phyloP scores from a whole-genome alignment of 1,140 invertebrate genomes.

The Lepidurus packardi region DNA sequence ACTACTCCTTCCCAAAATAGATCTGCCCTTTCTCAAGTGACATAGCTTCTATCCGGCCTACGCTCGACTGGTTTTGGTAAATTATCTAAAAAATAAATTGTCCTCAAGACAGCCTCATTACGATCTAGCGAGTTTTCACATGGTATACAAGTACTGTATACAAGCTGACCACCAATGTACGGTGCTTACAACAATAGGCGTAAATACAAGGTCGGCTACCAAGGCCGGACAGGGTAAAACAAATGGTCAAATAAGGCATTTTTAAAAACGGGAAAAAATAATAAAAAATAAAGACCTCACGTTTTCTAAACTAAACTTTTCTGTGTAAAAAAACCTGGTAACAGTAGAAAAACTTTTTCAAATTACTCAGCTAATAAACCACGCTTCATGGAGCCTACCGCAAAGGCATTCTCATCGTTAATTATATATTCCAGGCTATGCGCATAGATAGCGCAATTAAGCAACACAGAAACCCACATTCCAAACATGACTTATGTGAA shows the following conservation, averaged over 20 bases:
- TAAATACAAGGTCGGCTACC: not conserved
- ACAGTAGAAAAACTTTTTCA: not conserved
- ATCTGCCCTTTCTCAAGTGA: too few species aligned
- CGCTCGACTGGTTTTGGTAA: too few species aligned
- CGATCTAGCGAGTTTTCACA: too few species aligned
- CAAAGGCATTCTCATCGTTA: not conserved
- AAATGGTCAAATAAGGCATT: not conserved
- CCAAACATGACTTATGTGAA: not conserved
- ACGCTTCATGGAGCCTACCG: not conserved
- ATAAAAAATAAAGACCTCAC: not conserved
- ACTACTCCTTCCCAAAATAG: too few species aligned
- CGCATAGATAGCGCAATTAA: not conserved
- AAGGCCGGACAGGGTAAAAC: too few species aligned
- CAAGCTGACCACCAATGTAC: not conserved
- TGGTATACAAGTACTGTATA: too few species aligned
- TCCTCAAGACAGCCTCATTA: too few species aligned
- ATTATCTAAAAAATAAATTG: too few species aligned
- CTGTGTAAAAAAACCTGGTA: not conserved
- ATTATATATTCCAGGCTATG: not conserved
- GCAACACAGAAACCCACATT: not conserved
- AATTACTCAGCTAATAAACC: not conserved
- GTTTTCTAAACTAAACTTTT: not conserved
- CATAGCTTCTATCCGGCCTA: too few species aligned
- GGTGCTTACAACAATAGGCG: not conserved
- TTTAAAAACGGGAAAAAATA: not conserved